These are phyloP conservation scores for Mythimna loreyi DNA, from an alignment of 2,888 invertebrate genomes.

Conservation along the genomic window DNA sequence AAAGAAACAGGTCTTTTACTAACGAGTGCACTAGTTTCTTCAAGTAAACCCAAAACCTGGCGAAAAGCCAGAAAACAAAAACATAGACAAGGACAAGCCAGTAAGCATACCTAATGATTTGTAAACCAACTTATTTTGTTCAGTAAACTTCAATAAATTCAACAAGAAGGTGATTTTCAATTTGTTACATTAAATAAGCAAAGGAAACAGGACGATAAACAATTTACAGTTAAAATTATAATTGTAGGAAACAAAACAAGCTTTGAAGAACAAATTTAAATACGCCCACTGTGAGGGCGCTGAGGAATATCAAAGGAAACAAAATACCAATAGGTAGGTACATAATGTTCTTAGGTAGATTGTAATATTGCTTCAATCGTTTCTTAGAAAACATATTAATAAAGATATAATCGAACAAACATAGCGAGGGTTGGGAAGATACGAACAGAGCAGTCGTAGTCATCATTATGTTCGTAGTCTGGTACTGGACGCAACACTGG, in stretches of 20 bases:
- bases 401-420: slow-evolving; percentile 3
- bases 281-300: slow-evolving; percentile 8
- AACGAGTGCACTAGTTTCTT: slow-evolving; percentile 43
- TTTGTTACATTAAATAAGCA: slow-evolving; percentile 16
- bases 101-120: slow-evolving; percentile 38
- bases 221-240: slow-evolving; percentile 11
- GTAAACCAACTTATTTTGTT: slow-evolving; percentile 21
- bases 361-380: slow-evolving; percentile 1
- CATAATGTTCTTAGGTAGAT: neutral
- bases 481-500: neutral
- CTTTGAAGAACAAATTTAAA: slow-evolving; percentile 25
- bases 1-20: slow-evolving; percentile 32
- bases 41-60: slow-evolving; percentile 41
- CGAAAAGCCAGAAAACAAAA: slow-evolving; percentile 37
- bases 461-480: no score
- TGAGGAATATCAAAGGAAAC: slow-evolving; percentile 34
- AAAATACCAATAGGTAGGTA: slow-evolving; percentile 6
- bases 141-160: neutral
- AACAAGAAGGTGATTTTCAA: slow-evolving; percentile 14
- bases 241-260: slow-evolving; percentile 15
- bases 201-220: slow-evolving; percentile 12
- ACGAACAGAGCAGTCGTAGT: slow-evolving; percentile 12
- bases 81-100: slow-evolving; percentile 22
- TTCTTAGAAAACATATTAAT: slow-evolving; percentile 20
- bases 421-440: slow-evolving; percentile 5